Percentiles rank a stretch among this genome's conserved stretches.
Conservation (phyloP, 2,888 invertebrate species). For the Rhabditophanes sp. region DNA sequence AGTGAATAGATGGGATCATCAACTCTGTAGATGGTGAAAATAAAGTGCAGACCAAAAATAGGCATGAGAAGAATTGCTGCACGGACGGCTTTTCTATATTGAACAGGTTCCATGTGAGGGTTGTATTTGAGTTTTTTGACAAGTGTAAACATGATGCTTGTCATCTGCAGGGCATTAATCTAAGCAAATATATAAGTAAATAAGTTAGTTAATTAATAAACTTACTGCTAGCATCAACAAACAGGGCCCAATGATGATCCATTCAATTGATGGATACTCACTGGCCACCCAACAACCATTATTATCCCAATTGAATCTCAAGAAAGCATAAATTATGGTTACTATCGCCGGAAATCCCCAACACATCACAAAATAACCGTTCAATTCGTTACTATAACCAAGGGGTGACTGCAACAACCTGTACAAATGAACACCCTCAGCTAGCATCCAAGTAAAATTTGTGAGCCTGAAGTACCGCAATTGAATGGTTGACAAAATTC, state of each 20-base stretch:
- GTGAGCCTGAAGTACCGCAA: conserved; percentile 46
- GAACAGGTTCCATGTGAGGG: conserved; percentile 47
- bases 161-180: conserved; percentile 39
- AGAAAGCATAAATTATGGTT: conserved; percentile 41
- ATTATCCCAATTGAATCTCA: conserved; percentile 37
- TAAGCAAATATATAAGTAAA: conserved; percentile 7
- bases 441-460: conserved; percentile 50
- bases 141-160: conserved; percentile 44
- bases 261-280: conserved; percentile 36
- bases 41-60: conserved; percentile 49
- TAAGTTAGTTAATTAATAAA: conserved; percentile 1
- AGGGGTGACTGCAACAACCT: conserved; percentile 48
- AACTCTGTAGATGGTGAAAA: conserved; percentile 48
- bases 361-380: conserved; percentile 47
- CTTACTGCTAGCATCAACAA: conserved; percentile 45
- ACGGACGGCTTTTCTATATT: conserved; percentile 46
- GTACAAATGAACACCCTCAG: conserved; percentile 49
- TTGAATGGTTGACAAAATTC: conserved; percentile 31
- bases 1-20: conserved; percentile 44
- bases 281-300: conserved; percentile 36
- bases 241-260: conserved; percentile 45
- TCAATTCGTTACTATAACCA: conserved; percentile 44
- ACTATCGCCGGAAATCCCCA: conserved; percentile 47
- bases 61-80: conserved; percentile 49
- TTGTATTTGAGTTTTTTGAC: conserved; percentile 46